Conservation (phyloP, 2,888 invertebrate species). For the Caenorhabditis sp. region DNA sequence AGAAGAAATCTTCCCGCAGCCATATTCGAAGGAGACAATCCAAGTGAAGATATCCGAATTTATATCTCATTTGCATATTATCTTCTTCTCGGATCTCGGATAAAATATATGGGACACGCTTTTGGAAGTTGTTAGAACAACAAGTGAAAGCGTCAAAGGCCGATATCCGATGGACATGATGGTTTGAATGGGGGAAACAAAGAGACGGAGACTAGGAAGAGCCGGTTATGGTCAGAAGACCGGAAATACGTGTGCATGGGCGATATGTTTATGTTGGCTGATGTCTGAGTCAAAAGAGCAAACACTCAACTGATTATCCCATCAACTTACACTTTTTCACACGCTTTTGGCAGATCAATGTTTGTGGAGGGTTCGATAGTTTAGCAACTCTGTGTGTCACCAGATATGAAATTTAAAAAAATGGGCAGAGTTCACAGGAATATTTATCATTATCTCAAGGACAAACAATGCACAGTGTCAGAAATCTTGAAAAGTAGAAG, state of each 20-base stretch:
- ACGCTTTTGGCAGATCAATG: slow-evolving; percentile 20
- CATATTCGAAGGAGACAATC: slow-evolving; percentile 35
- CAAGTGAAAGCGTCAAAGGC: slow-evolving; percentile 60
- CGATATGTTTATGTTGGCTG: slow-evolving; percentile 32
- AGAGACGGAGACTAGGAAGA: background rate
- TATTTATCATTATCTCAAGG: background rate
- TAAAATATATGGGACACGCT: slow-evolving; percentile 44
- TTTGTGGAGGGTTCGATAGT: slow-evolving; percentile 43
- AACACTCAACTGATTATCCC: slow-evolving; percentile 61
- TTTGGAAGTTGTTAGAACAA: slow-evolving; percentile 32
- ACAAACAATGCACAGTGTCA: background rate
- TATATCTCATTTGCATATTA: slow-evolving; percentile 60
- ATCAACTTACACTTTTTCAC: slow-evolving; percentile 40
- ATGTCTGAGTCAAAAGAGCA: slow-evolving; percentile 49
- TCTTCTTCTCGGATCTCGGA: slow-evolving; percentile 38
- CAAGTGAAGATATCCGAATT: slow-evolving; percentile 27
- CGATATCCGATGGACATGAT: slow-evolving; percentile 11
- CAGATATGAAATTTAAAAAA: background rate
- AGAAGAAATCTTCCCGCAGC: slow-evolving; percentile 23
- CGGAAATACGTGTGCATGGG: slow-evolving; percentile 55
- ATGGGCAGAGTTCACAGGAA: background rate
- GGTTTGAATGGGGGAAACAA: slow-evolving; percentile 3
- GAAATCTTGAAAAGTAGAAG: background rate
- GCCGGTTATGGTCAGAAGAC: slow-evolving; percentile 52
- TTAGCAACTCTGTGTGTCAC: slow-evolving; percentile 23